A percentile compares a stretch with the other conserved stretches of the same genome.
Conservation (phyloP, 2,113 vertebrate species). For the Petaurus breviceps region DNA sequence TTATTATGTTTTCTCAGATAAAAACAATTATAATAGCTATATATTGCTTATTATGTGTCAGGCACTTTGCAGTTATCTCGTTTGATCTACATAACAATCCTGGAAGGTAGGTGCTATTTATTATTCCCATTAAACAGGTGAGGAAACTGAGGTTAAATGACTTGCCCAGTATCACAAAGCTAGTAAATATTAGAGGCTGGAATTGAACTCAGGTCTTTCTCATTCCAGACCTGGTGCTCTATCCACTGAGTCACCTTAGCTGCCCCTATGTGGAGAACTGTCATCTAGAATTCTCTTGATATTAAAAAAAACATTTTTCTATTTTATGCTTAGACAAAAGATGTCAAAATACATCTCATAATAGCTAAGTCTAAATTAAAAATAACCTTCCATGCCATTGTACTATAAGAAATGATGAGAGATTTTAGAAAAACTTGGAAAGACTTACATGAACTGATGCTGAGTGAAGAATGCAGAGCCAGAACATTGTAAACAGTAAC, state of each 20-base stretch:
- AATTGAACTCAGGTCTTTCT: background rate
- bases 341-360: slow-evolving; percentile 53
- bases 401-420: background rate
- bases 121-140: background rate
- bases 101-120: background rate
- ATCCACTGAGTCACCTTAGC: background rate
- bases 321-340: slow-evolving; percentile 53
- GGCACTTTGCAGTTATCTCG: background rate
- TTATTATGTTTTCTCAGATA: slow-evolving; percentile 47
- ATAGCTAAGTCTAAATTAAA: slow-evolving; percentile 62
- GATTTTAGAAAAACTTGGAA: too few species aligned
- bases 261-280: background rate
- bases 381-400: slow-evolving; percentile 60
- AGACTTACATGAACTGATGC: too few species aligned
- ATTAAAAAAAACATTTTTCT: background rate
- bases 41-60: background rate
- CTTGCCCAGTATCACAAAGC: background rate
- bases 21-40: background rate
- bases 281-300: background rate
- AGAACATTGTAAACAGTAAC: too few species aligned
- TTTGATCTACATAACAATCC: background rate
- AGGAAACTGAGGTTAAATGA: background rate
- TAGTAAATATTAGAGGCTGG: background rate
- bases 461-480: too few species aligned
- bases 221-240: background rate